These are phyloP conservation scores for Coturnix japonica DNA, from an alignment of 2,113 vertebrate species.

Conservation along the genomic window DNA sequence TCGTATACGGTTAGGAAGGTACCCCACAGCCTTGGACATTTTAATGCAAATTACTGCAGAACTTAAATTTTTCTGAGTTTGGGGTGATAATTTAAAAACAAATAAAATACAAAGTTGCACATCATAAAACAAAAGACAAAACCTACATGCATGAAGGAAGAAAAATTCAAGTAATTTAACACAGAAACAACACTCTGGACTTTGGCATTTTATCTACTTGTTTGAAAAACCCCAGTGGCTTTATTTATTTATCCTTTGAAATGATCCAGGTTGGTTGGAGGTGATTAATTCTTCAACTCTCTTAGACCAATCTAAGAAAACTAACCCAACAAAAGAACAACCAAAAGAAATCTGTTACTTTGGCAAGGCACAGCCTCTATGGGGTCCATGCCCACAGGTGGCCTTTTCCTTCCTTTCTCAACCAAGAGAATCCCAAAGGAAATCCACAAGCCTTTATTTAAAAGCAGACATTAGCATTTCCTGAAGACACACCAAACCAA, in stretches of 20 bases:
- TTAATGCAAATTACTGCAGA: constrained; percentile 55
- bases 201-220: neutral
- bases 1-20: constrained; percentile 65
- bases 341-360: neutral
- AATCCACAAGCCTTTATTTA: neutral
- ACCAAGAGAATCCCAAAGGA: neutral
- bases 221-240: neutral
- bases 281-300: neutral
- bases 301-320: neutral
- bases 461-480: neutral
- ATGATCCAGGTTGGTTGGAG: neutral
- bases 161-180: neutral
- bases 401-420: neutral
- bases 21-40: constrained; percentile 60
- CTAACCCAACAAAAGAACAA: neutral
- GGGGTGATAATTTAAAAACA: neutral
- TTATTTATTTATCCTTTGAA: neutral
- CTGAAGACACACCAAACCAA: neutral
- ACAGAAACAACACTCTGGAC: neutral
- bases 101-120: neutral
- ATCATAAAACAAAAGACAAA: neutral
- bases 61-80: neutral
- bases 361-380: neutral
- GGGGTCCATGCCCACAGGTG: neutral
- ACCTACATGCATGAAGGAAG: neutral